Conservation (phyloP, 2,797 vertebrate genomes). For the Acanthiza pusilla region DNA sequence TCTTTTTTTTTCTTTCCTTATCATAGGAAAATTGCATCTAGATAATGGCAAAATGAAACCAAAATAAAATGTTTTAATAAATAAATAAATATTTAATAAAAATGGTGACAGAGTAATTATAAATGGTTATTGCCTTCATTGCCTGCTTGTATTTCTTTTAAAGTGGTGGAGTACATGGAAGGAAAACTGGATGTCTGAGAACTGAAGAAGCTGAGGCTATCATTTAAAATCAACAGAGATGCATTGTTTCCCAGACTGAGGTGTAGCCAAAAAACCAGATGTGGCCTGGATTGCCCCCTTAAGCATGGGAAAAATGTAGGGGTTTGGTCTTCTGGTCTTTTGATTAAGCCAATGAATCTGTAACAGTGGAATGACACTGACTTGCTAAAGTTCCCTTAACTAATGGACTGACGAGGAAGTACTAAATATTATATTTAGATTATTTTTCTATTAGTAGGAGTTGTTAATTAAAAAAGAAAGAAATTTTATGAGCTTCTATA, state of each 20-base stretch:
- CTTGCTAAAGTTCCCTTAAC: neutral
- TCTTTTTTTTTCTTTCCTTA: accelerated
- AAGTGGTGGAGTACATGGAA: neutral
- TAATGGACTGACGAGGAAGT: neutral
- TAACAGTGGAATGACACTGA: neutral
- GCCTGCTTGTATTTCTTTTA: neutral
- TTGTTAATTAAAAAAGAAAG: neutral
- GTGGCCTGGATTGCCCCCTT: neutral
- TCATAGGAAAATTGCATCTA: neutral
- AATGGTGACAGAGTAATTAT: neutral
- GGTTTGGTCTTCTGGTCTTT: neutral
- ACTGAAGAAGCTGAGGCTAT: neutral
- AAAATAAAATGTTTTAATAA: neutral
- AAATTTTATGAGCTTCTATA: neutral
- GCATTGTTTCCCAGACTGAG: neutral
- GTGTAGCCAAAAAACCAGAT: neutral
- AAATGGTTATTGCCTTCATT: neutral
- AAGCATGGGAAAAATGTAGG: neutral
- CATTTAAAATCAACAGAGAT: neutral
- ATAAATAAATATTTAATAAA: neutral
- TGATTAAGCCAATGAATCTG: neutral
- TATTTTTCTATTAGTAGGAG: neutral
- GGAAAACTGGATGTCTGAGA: neutral
- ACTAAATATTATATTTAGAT: neutral
- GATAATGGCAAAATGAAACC: neutral